phyloP scores from a whole-genome alignment of 2,888 invertebrate species.

The Drosophila emarginata region DNA sequence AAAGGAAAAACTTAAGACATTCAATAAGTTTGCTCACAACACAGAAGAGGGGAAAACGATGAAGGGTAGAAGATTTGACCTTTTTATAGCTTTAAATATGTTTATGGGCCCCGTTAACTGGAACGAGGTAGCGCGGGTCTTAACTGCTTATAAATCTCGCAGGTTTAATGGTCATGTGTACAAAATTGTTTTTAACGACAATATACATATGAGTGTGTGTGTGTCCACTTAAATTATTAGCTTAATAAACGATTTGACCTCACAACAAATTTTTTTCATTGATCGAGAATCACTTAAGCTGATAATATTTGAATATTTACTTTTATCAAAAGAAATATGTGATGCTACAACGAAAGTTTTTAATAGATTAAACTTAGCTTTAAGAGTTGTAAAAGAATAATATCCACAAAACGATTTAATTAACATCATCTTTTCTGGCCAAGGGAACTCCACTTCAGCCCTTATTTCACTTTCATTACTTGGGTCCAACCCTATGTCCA shows the following conservation, averaged over 20 bases:
- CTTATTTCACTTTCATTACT: neutral
- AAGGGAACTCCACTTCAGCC: neutral
- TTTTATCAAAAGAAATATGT: neutral
- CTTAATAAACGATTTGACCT: slow-evolving; percentile 67
- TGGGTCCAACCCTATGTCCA: neutral
- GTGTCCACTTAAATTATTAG: slow-evolving; percentile 75
- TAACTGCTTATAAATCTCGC: slow-evolving; percentile 54
- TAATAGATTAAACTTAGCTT: no score
- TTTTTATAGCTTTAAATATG: slow-evolving; percentile 80
- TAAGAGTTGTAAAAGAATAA: neutral
- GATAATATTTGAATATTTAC: slow-evolving; percentile 13
- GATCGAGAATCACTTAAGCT: neutral
- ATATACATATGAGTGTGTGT: slow-evolving; percentile 32
- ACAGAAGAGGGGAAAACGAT: slow-evolving; percentile 19
- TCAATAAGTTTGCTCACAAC: slow-evolving; percentile 76
- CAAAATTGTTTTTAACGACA: slow-evolving; percentile 79
- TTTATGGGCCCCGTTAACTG: slow-evolving; percentile 54
- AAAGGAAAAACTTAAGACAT: slow-evolving; percentile 77
- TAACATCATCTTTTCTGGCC: neutral
- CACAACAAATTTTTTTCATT: slow-evolving; percentile 41
- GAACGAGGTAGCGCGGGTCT: neutral
- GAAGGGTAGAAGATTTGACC: slow-evolving; percentile 39
- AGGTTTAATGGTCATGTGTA: slow-evolving; percentile 66
- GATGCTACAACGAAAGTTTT: no score
- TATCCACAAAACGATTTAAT: neutral